Percentiles rank a stretch among this genome's conserved stretches.
phyloP scores from a whole-genome alignment of 2,888 invertebrate genomes.

The Formica aserva region DNA sequence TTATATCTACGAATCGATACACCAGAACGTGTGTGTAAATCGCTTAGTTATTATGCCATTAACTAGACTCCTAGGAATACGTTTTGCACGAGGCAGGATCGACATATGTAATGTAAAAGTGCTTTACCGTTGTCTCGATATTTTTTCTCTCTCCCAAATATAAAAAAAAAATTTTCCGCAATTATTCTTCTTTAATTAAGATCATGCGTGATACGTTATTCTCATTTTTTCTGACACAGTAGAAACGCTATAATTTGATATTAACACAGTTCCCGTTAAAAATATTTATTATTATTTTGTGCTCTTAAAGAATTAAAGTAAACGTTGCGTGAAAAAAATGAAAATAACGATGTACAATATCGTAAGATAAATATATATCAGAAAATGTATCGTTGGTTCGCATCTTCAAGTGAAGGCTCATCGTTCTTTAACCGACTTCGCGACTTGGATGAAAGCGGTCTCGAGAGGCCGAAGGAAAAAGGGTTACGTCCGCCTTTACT shows the following conservation, averaged over 20 bases:
- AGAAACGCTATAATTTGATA: neutral
- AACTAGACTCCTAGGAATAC: conserved; percentile 1
- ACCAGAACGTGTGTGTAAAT: neutral
- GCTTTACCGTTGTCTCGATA: neutral
- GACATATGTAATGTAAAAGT: neutral
- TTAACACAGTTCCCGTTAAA: conserved; percentile 8
- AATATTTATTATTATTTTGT: neutral
- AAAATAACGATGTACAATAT: conserved; percentile 6
- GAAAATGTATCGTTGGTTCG: conserved; percentile 27
- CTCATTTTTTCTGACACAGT: neutral
- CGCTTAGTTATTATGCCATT: conserved; percentile 5
- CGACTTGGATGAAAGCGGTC: conserved; percentile 34
- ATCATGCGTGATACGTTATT: neutral
- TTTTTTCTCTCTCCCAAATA: neutral
- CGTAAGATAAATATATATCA: neutral
- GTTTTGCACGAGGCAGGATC: neutral
- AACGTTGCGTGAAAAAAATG: conserved; percentile 4
- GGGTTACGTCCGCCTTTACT: conserved; percentile 19
- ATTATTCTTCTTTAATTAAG: conserved; percentile 23
- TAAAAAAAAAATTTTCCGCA: neutral
- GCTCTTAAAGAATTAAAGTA: neutral
- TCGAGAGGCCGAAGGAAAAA: conserved; percentile 36
- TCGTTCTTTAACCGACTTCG: conserved; percentile 10
- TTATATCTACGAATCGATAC: neutral
- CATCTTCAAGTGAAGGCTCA: neutral